Conservation (phyloP, 2,888 invertebrate species). For the Helleia helle region DNA sequence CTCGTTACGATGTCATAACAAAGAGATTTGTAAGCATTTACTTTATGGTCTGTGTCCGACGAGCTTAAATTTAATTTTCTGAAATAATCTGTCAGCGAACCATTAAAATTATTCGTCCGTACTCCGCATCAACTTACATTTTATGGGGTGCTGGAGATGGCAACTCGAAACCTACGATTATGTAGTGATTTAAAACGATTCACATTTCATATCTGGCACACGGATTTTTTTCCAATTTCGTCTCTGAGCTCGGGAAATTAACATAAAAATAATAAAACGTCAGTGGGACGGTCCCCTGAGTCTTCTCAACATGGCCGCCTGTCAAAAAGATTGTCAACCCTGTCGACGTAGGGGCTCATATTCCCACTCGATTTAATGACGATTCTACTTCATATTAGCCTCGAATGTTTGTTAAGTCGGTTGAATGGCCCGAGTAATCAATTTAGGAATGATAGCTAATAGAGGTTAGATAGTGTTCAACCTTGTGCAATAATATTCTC, state of each 20-base stretch:
- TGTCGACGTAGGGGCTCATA: conserved; percentile 29
- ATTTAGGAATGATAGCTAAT: not conserved
- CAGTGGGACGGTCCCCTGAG: conserved; percentile 42
- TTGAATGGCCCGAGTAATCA: not conserved
- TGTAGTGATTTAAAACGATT: conserved; percentile 11
- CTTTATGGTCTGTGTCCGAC: conserved; percentile 72
- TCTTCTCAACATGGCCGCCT: conserved; percentile 33
- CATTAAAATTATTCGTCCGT: conserved; percentile 69
- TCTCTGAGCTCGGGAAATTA: conserved; percentile 43
- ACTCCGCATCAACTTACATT: conserved; percentile 35
- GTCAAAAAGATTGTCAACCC: conserved; percentile 49
- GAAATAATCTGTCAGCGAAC: conserved; percentile 69
- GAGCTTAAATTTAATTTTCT: conserved; percentile 73
- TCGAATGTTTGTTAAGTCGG: not conserved
- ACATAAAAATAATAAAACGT: conserved; percentile 65
- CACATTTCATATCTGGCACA: conserved; percentile 15
- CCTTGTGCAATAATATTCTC: conserved; percentile 36
- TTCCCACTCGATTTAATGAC: conserved; percentile 29
- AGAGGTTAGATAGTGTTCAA: conserved; percentile 14
- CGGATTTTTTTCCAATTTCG: conserved; percentile 27
- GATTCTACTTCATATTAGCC: too few relatives aligned
- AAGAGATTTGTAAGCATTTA: conserved; percentile 73
- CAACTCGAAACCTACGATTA: conserved; percentile 17
- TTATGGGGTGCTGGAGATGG: conserved; percentile 32
- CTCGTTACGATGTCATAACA: conserved; percentile 73